phyloP scores from a whole-genome alignment of 2,888 invertebrate species.

The Ochropacha duplaris region DNA sequence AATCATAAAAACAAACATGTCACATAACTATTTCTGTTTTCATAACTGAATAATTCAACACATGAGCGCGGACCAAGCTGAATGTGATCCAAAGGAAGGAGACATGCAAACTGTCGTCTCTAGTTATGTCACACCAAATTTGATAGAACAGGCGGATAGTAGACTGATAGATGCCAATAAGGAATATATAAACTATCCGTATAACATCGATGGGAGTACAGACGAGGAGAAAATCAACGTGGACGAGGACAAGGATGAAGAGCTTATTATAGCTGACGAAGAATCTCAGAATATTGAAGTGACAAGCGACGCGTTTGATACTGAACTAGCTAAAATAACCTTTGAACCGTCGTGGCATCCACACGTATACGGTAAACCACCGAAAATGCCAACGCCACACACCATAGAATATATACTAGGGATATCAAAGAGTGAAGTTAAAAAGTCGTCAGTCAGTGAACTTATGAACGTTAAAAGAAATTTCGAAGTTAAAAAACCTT shows the following conservation, averaged over 20 bases:
- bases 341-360: slow-evolving; percentile 89
- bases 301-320: slow-evolving; percentile 22
- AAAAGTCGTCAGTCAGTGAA: slow-evolving; percentile 54
- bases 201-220: slow-evolving; percentile 49
- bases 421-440: slow-evolving; percentile 50
- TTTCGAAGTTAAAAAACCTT: slow-evolving; percentile 52
- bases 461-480: slow-evolving; percentile 65
- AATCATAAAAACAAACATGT: slow-evolving; percentile 80
- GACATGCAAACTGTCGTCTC: slow-evolving; percentile 75
- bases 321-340: slow-evolving; percentile 34
- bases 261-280: slow-evolving; percentile 51
- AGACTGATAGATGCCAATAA: slow-evolving; percentile 43
- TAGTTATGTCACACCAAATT: slow-evolving; percentile 52
- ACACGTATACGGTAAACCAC: slow-evolving; percentile 93
- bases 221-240: slow-evolving; percentile 63
- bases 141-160: slow-evolving; percentile 50
- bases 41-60: slow-evolving; percentile 55
- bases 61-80: slow-evolving; percentile 61
- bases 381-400: slow-evolving; percentile 92
- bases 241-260: slow-evolving; percentile 58
- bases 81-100: slow-evolving; percentile 39
- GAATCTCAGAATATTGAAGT: slow-evolving; percentile 27
- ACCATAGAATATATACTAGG: slow-evolving; percentile 94
- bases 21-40: slow-evolving; percentile 57
- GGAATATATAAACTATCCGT: slow-evolving; percentile 43